Conservation (phyloP, 2,113 vertebrate species). For the Anguilla rostrata region DNA sequence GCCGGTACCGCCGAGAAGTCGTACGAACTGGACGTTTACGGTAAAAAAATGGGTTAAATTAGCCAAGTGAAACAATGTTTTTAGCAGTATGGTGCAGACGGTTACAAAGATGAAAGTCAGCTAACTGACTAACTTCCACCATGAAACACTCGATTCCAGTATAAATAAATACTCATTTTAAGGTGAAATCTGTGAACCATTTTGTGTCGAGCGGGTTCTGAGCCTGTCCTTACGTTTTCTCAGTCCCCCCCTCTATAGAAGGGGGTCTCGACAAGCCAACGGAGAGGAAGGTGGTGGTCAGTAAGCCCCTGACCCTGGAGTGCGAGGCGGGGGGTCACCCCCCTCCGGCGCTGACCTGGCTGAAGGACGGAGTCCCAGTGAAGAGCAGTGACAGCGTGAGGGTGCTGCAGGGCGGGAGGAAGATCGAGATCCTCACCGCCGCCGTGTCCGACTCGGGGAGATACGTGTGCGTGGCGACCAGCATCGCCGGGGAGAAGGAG, state of each 20-base stretch:
- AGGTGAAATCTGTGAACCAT: not conserved
- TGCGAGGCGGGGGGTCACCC: slow-evolving; percentile 89
- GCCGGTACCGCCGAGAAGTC: slow-evolving; percentile 81
- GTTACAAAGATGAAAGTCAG: not conserved
- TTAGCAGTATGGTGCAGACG: not conserved
- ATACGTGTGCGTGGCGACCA: slow-evolving; percentile 89
- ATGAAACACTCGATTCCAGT: no score
- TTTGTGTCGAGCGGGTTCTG: not conserved
- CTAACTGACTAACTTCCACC: not conserved
- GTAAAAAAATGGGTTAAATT: slow-evolving; percentile 64
- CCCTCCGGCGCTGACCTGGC: slow-evolving; percentile 85
- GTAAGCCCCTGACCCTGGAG: slow-evolving; percentile 75
- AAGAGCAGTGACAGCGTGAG: slow-evolving; percentile 67
- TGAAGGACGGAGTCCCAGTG: slow-evolving; percentile 86
- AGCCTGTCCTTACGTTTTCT: not conserved
- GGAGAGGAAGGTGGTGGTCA: slow-evolving; percentile 77
- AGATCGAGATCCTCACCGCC: slow-evolving; percentile 75
- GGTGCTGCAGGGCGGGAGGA: slow-evolving; percentile 77
- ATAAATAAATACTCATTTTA: not conserved
- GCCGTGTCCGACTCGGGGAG: slow-evolving; percentile 73
- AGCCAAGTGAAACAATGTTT: not conserved
- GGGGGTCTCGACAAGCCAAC: slow-evolving; percentile 64
- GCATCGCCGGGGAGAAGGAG: slow-evolving; percentile 87
- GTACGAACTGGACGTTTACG: slow-evolving; percentile 81
- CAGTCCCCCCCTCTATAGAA: slow-evolving; percentile 88